A percentile compares a stretch with the other conserved stretches of the same genome.
These are phyloP conservation scores for Ascidia mentula DNA, from an alignment of 23 tunicate species.

Conservation along the genomic window DNA sequence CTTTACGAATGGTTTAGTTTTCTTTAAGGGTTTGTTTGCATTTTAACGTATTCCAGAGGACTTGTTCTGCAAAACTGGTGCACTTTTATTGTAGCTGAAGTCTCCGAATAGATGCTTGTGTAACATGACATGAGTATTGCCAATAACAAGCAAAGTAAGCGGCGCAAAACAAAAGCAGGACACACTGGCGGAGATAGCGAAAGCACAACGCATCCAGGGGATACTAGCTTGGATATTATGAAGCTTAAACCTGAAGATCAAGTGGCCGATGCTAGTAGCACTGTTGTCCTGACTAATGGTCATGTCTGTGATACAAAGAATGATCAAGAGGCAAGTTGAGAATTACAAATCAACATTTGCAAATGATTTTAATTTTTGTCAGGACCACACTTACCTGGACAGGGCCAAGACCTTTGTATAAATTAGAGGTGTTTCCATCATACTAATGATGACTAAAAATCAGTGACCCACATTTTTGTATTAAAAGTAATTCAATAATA, in stretches of 20 bases:
- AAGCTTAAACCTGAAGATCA: background rate
- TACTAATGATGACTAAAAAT: no score
- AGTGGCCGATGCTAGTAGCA: background rate
- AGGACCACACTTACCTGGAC: no score
- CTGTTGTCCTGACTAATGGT: background rate
- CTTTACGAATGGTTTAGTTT: background rate
- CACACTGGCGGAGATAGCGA: background rate
- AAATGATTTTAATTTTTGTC: no score
- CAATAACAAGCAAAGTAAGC: background rate
- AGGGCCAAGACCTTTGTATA: no score
- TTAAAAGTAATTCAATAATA: no score
- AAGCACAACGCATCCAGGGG: background rate
- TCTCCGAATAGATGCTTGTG: background rate
- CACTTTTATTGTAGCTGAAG: background rate
- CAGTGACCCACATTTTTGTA: no score
- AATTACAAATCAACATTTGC: no score
- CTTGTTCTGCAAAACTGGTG: background rate
- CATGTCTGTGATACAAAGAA: background rate
- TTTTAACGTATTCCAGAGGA: background rate
- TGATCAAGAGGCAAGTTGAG: background rate
- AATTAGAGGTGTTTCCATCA: no score
- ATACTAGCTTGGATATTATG: background rate
- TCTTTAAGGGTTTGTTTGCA: background rate
- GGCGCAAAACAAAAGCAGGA: background rate
- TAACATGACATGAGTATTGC: constrained; percentile 9